Evolutionary conservation across 2,888 invertebrate genomes (phyloP).

Genomic region (Cyrtodaria siliqua): DNA sequence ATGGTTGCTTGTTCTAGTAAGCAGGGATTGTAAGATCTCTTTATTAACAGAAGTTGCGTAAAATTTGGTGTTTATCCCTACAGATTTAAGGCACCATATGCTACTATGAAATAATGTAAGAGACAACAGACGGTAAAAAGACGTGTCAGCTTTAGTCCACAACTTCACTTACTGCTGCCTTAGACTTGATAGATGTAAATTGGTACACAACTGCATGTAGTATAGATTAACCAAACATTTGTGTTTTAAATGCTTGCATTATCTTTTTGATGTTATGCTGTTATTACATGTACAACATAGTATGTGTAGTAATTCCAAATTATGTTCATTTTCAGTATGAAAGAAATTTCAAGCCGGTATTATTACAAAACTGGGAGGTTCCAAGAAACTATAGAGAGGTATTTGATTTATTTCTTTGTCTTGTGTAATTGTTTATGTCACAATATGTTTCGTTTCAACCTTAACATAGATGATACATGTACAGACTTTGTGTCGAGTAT

Average conservation of each 20-base stretch:
- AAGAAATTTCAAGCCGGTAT: conserved; percentile 80
- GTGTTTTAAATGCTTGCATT: background rate
- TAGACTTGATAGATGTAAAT: too few species aligned
- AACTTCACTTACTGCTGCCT: too few species aligned
- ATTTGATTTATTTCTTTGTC: conserved; percentile 30
- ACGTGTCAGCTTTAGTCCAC: too few species aligned
- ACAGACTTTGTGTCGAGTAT: background rate
- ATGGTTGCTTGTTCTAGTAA: too few species aligned
- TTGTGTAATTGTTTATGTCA: conserved; percentile 1
- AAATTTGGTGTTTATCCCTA: too few species aligned
- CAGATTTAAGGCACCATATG: too few species aligned
- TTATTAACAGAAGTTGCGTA: too few species aligned
- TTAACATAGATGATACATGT: too few species aligned
- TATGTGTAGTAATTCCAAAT: background rate
- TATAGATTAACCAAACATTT: background rate
- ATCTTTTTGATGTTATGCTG: background rate
- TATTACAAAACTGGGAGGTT: conserved; percentile 84
- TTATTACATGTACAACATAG: too few species aligned
- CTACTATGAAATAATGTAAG: too few species aligned
- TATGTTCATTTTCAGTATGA: conserved; percentile 80
- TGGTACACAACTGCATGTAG: background rate
- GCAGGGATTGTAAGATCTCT: too few species aligned
- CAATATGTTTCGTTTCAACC: background rate
- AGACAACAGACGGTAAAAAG: too few species aligned
- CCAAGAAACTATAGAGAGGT: conserved; percentile 78